Base-by-base conservation (phyloP, 1,140 invertebrate genomes). In the Physella acuta region DNA sequence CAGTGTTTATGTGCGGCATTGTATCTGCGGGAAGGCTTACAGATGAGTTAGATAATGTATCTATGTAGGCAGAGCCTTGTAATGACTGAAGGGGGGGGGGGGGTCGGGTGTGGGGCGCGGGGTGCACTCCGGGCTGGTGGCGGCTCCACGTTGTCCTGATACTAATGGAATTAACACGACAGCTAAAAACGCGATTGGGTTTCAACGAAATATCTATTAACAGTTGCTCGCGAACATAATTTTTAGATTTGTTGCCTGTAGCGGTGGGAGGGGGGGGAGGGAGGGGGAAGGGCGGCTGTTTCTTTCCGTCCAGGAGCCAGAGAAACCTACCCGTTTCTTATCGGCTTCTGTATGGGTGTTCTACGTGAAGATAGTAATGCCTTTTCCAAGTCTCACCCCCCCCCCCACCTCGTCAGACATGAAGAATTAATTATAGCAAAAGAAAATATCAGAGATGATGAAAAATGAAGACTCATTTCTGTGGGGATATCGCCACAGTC, bases 401-500 rank as follows among this genome's bases (percentile, higher is more conserved):
- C 61, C 36, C 61, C 16, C 34, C n/a, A n/a, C 17, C 64, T 34
- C 34, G n/a, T 34, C 20, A 30, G 62, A 34, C 62, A 51, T 52
- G 39, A 52, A 51, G 49, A 34, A 64, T 64, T 64, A 64, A 64
- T 64, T 64, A 64, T 64, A 16, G 62, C 44, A 20, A 14, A 64
- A 33, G 62, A 52, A 36, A 52, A 64, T 64, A 51, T 51, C 2
- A 14, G 2, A 52, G 39, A 51, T 20, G 62, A 64, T 64, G 62
- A 36, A 52, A 64, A 51, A 52, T 31, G 44, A 52, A 64, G 33
- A 28, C 28, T 52, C 36, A 49, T 28, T 39, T 61, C 20, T 2
- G 0, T 37, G 52, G 28, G 11, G 49, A 51, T 51, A 52, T 3
- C 11, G 1, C 39, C 16, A 14, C n/a, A 44, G 59, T 61, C 1